A percentile compares a stretch with the other conserved stretches of the same genome.
phyloP scores from a whole-genome alignment of 2,888 invertebrate genomes.

The Agonopterix arenella region DNA sequence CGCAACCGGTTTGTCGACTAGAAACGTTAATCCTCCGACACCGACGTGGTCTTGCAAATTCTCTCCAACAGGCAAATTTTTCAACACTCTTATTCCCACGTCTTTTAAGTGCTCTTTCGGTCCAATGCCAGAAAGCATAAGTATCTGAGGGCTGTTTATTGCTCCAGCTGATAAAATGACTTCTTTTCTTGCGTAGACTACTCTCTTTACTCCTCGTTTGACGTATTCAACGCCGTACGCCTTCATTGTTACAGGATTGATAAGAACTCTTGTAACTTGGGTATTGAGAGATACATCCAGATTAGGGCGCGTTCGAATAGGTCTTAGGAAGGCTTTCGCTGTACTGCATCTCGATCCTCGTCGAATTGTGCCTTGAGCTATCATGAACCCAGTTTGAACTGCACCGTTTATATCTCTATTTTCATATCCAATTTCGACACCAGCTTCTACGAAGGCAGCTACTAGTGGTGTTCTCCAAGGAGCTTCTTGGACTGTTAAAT shows the following conservation, averaged over 20 bases:
- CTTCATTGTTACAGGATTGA: conserved; percentile 84
- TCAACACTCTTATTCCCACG: conserved; percentile 83
- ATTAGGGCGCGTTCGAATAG: conserved; percentile 84
- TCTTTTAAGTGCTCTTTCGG: conserved; percentile 82
- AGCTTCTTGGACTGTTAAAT: conserved; percentile 87
- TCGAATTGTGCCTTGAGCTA: conserved; percentile 88
- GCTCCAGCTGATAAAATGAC: conserved; percentile 93
- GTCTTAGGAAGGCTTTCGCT: conserved; percentile 90
- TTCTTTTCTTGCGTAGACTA: conserved; percentile 86
- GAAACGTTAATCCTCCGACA: conserved; percentile 87
- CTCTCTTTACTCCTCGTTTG: conserved; percentile 82
- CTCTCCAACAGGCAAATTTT: conserved; percentile 86
- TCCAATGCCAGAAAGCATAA: conserved; percentile 94
- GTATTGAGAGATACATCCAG: conserved; percentile 88
- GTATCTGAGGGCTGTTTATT: conserved; percentile 92
- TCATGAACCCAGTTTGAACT: conserved; percentile 87
- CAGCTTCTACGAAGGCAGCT: conserved; percentile 89
- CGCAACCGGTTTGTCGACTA: conserved; percentile 89
- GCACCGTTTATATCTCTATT: conserved; percentile 90
- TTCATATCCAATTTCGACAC: conserved; percentile 88
- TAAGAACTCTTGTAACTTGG: conserved; percentile 85
- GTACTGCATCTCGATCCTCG: conserved; percentile 90
- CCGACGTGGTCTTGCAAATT: conserved; percentile 94
- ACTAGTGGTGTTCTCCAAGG: conserved; percentile 90
- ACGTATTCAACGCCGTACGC: conserved; percentile 89